phyloP scores from a whole-genome alignment of 2,888 invertebrate genomes.

The Scaptomyza reducta region DNA sequence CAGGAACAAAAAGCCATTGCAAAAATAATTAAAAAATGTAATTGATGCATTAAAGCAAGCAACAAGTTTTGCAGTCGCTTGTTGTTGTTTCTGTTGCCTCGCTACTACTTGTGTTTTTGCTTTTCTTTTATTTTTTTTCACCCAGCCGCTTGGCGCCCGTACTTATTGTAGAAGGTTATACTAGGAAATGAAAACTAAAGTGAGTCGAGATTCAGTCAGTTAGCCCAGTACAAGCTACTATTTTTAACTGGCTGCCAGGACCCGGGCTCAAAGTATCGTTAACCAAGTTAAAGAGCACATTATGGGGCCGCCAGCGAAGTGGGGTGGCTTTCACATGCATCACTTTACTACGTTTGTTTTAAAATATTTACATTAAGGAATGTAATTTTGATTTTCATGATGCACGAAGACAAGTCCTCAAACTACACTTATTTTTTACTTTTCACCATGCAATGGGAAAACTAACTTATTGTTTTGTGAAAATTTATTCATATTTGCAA shows the following conservation, averaged over 20 bases:
- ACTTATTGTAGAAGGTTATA: slow-evolving; percentile 23
- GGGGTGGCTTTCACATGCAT: slow-evolving; percentile 16
- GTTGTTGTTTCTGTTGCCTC: slow-evolving; percentile 9
- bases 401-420: slow-evolving; percentile 22
- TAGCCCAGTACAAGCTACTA: slow-evolving; percentile 48
- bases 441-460: too few species aligned
- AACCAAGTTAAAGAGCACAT: slow-evolving; percentile 63
- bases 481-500: too few species aligned
- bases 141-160: slow-evolving; percentile 42
- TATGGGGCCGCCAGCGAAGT: slow-evolving; percentile 46
- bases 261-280: slow-evolving; percentile 46
- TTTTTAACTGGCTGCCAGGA: slow-evolving; percentile 68
- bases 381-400: slow-evolving; percentile 30
- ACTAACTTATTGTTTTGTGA: too few species aligned
- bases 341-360: slow-evolving; percentile 32
- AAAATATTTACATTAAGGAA: slow-evolving; percentile 66
- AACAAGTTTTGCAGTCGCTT: slow-evolving; percentile 61
- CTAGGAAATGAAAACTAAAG: slow-evolving; percentile 24
- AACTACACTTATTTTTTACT: not conserved
- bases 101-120: slow-evolving; percentile 35
- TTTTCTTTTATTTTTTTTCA: slow-evolving; percentile 22
- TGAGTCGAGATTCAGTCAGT: slow-evolving; percentile 12
- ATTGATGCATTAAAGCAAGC: slow-evolving; percentile 77
- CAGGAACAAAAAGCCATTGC: slow-evolving; percentile 67
- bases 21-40: slow-evolving; percentile 77